phyloP scores from a whole-genome alignment of 1,140 invertebrate genomes.

The Meloidogyne exigua region DNA sequence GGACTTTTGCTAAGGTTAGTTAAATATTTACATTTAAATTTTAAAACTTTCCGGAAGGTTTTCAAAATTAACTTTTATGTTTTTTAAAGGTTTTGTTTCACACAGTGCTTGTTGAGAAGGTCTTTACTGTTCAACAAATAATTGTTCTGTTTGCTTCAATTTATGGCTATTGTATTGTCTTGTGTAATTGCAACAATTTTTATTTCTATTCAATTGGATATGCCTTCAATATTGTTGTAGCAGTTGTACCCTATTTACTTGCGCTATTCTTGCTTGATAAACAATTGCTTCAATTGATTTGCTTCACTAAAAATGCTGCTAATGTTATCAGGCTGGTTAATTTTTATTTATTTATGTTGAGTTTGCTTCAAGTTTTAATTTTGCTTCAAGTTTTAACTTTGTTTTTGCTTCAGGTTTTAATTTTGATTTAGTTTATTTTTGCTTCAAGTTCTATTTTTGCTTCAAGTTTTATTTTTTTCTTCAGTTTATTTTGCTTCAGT shows the following conservation, averaged over 20 bases:
- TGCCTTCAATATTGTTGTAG: constrained; percentile 2
- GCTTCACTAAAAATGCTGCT: constrained; percentile 2
- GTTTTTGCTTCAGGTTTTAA: background rate
- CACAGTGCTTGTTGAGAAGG: constrained; percentile 40
- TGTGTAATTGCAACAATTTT: constrained; percentile 31
- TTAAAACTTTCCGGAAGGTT: too few relatives aligned
- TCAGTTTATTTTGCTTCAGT: background rate
- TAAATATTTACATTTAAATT: too few relatives aligned
- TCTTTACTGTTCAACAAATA: constrained; percentile 36
- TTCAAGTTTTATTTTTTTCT: background rate
- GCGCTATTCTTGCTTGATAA: constrained; percentile 39
- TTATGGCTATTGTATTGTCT: constrained; percentile 42
- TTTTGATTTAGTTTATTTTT: background rate
- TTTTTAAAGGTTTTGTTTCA: constrained; percentile 45
- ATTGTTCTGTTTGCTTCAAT: constrained; percentile 36
- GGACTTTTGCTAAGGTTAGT: constrained; percentile 43
- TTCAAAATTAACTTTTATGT: too few relatives aligned
- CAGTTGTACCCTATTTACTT: constrained; percentile 38
- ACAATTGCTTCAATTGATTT: constrained; percentile 14
- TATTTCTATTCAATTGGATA: background rate
- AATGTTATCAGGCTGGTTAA: constrained; percentile 30
- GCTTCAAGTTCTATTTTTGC: background rate
- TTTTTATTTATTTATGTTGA: background rate
- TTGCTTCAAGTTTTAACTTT: background rate
- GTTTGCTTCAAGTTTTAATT: background rate